Evolutionary conservation across 1,140 invertebrate species (phyloP), one percentile per base, ranked within the genome.

Genomic region (Melipona quadrifasciata): DNA sequence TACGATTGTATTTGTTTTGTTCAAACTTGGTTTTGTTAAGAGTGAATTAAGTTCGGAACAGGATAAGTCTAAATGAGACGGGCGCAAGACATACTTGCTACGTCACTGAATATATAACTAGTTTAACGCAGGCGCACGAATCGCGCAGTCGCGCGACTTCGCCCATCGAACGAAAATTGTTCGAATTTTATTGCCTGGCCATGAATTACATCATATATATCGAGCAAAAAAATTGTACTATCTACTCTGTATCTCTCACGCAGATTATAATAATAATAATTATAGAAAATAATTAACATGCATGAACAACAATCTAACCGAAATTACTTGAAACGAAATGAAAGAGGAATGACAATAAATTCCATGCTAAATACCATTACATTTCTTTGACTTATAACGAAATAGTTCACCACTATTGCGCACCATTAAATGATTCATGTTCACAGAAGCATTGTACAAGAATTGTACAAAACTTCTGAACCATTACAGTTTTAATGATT

Each of bases 121-220:
- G 3, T 17, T 61, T 64, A 57, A 57, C 71, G 78, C 79, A 81
- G n/a, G 72, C 64, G 55, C 58, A 51, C 1, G 31, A 19, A 77
- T 53, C 80, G 85, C 82, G 85, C 85, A 86, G 75, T 79, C 85
- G 81, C 80, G 39, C 34, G 27, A 53, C 24, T 34, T 58, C 68
- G 68, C 61, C 47, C 79, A 82, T 82, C 24, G 67, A 65, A 17
- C 34, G 51, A 77, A 21, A n/a, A 82, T 65, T 24, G 17, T 47
- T 65, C 24, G 24, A 58, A 17, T 78, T 68, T 16, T 53, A 8
- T 47, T 51, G 5, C 27, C 16, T 73, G 68, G 19, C 68, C 68
- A 27, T 80, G 76, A 84, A 71, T 57, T 31, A 39, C 39, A 21
- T 31, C 19, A 14, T 75, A 39, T 12, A 24, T 31, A 64, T 53